Percentiles rank a stretch among this genome's conserved stretches.
Evolutionary conservation across 2,113 vertebrate genomes (phyloP).

Genomic region (Gallinago undulata): DNA sequence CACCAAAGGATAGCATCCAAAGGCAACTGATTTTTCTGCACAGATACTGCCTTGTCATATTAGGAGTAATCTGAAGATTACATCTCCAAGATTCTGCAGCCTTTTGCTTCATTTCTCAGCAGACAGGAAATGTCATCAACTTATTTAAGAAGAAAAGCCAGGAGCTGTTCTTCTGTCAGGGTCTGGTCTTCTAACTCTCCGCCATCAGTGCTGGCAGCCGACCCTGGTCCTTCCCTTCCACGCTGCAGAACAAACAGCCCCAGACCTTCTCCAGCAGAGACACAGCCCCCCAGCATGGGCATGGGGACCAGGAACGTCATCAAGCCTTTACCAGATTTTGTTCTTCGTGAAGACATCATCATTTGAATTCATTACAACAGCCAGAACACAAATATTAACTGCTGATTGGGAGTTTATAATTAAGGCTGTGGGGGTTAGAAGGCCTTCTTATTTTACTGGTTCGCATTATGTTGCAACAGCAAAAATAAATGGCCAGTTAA

Average conservation of each 20-base stretch:
- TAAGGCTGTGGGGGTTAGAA: not conserved
- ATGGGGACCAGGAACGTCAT: not conserved
- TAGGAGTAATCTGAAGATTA: not conserved
- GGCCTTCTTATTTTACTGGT: not conserved
- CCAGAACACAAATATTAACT: not conserved
- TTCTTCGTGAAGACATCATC: not conserved
- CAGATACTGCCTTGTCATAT: not conserved
- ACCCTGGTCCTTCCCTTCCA: not conserved
- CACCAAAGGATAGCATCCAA: not conserved
- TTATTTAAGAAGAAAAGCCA: not conserved
- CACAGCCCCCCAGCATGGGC: not conserved
- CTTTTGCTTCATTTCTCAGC: not conserved
- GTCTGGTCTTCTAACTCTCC: not conserved
- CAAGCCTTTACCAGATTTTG: not conserved
- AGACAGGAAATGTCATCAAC: not conserved
- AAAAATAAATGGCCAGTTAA: not conserved
- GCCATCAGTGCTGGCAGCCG: not conserved
- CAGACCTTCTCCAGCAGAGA: not conserved
- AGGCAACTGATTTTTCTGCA: not conserved
- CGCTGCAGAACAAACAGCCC: not conserved
- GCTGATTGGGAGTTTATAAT: not conserved
- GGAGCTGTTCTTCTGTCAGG: not conserved
- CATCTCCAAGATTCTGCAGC: not conserved
- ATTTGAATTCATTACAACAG: not conserved
- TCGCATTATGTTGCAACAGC: not conserved